Evolutionary conservation across 1,140 invertebrate species (phyloP).

Genomic region (Artemia franciscana): DNA sequence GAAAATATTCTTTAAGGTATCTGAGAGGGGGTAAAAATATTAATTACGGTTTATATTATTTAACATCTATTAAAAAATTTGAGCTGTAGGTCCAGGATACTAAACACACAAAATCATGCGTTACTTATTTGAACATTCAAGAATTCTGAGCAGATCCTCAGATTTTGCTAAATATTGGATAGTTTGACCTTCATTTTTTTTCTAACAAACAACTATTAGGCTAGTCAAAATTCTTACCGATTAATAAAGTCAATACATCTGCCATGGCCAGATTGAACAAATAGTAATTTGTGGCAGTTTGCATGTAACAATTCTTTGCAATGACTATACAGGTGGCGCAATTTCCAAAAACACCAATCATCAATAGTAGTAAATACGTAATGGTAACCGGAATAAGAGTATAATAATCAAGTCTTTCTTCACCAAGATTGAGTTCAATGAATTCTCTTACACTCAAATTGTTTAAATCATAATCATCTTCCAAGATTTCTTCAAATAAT

Average conservation of each 20-base stretch:
- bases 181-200: too few relatives aligned
- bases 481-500: neutral
- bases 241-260: slow-evolving; percentile 28
- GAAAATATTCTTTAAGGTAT: too few relatives aligned
- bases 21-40: too few relatives aligned
- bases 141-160: too few relatives aligned
- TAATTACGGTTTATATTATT: too few relatives aligned
- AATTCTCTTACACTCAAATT: neutral
- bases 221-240: slow-evolving; percentile 31
- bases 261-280: slow-evolving; percentile 46
- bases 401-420: neutral
- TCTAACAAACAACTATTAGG: too few relatives aligned
- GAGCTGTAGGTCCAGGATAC: too few relatives aligned
- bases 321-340: slow-evolving; percentile 81
- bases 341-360: slow-evolving; percentile 70
- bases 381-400: slow-evolving; percentile 24
- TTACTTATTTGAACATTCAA: too few relatives aligned
- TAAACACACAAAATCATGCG: too few relatives aligned
- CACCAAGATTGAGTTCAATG: slow-evolving; percentile 1
- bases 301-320: slow-evolving; percentile 68
- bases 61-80: too few relatives aligned
- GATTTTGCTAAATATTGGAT: too few relatives aligned
- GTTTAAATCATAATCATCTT: neutral
- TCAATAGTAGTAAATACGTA: slow-evolving; percentile 57
- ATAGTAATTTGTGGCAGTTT: slow-evolving; percentile 80